A percentile compares a stretch with the other conserved stretches of the same genome.
Evolutionary conservation across 2,113 vertebrate genomes (phyloP).

Genomic region (Vulpes vulpes): DNA sequence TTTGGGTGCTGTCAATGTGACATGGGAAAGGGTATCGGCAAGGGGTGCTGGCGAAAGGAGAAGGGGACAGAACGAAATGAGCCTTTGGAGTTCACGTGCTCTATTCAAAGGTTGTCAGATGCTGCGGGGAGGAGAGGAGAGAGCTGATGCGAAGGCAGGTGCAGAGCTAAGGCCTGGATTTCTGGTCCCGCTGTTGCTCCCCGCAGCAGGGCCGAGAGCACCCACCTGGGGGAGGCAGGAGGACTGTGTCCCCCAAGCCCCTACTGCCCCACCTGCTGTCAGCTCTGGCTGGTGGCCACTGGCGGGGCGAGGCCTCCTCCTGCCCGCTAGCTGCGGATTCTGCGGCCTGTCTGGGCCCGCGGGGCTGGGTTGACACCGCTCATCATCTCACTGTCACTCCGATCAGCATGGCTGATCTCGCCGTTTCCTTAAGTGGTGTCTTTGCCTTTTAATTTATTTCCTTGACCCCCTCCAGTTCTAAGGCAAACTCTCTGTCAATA

Average conservation of each 20-base stretch:
- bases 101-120: neutral
- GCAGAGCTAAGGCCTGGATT: neutral
- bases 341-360: conserved; percentile 18
- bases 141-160: neutral
- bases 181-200: neutral
- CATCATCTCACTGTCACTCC: neutral
- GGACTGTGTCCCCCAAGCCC: neutral
- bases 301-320: neutral
- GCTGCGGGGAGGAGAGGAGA: neutral
- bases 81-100: neutral
- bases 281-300: neutral
- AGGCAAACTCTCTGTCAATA: conserved; percentile 22
- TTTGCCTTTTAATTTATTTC: conserved; percentile 74
- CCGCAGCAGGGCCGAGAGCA: neutral
- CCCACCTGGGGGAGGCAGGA: neutral
- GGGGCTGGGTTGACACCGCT: conserved; percentile 47
- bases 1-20: neutral
- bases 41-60: neutral
- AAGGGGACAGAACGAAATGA: neutral
- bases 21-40: neutral
- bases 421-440: conserved; percentile 69
- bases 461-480: conserved; percentile 64
- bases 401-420: conserved; percentile 69
- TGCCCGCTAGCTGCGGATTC: conserved; percentile 19
- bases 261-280: rapidly evolving